Evolutionary conservation across 2,797 vertebrate genomes (phyloP).

Genomic region (Spea hammondii): DNA sequence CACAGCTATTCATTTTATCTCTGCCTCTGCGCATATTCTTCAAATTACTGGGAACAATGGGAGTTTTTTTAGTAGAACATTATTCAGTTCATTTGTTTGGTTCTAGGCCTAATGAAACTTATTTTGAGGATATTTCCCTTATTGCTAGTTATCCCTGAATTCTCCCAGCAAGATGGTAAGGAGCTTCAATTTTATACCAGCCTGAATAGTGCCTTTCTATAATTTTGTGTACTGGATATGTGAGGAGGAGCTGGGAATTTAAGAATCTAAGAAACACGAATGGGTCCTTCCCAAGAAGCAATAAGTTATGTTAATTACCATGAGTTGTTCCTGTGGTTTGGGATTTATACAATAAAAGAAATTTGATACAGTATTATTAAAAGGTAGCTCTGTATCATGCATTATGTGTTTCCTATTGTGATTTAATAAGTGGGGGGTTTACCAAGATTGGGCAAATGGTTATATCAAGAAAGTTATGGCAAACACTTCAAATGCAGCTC

Average conservation of each 20-base stretch:
- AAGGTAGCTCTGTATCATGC: no score
- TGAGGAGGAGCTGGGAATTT: conserved; percentile 41
- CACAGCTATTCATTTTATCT: not conserved
- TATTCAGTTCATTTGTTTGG: conserved; percentile 7
- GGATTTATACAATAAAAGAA: not conserved
- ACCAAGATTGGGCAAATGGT: no score
- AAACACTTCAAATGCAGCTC: no score
- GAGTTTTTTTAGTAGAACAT: conserved; percentile 5
- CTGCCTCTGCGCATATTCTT: not conserved
- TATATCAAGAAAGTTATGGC: no score
- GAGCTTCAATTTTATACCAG: conserved; percentile 43
- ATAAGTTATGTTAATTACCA: conserved; percentile 2
- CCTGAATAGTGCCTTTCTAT: conserved; percentile 52
- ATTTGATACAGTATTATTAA: not conserved
- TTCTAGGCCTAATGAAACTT: conserved; percentile 7
- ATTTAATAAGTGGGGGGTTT: no score
- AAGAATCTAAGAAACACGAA: not conserved
- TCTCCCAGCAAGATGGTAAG: conserved; percentile 45
- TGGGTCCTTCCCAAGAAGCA: not conserved
- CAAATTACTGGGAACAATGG: not conserved
- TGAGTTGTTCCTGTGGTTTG: no score
- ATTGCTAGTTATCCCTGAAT: conserved; percentile 23
- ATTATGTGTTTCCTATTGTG: no score
- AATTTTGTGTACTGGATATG: conserved; percentile 35
- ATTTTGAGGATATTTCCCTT: conserved; percentile 18